Evolutionary conservation across 2,888 invertebrate genomes (phyloP), one percentile per base, ranked within the genome.

Genomic region (Epsilonema sp.): DNA sequence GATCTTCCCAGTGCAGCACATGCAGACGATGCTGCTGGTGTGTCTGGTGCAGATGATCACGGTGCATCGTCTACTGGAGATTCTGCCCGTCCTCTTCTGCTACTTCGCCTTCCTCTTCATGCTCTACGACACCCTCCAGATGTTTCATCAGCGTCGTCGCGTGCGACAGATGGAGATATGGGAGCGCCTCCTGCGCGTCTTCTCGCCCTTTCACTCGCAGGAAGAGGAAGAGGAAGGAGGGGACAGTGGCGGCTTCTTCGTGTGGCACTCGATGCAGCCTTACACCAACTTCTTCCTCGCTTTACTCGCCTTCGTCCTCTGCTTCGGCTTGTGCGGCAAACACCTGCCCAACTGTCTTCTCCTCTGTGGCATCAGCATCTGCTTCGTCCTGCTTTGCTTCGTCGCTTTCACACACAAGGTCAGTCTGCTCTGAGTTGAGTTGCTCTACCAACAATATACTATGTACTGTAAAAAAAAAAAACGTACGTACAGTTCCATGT

Each of bases 31-130:
- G 24, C 48, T 58, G 2, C 45, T 58, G 26, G 54, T 58, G 19
- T 58, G 58, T 47, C 42, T 58, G 5, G 58, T 60, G 31, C 58
- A 58, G 46, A 53, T 58, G 36, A 53, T 58, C 22, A 56, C 54
- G 58, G 55, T n/a, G 36, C 31, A 40, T 13, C n/a, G 20, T 19
- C 20, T 19, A n/a, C 39, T 58, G n/a, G 38, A 36, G n/a, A 23
- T 52, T 1, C 38, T 57, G 1, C 59, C 58, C 2, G 46, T 60
- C 19, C 16, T 57, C 23, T 42, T 47, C 11, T 48, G 51, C 36
- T 58, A 59, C 48, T 37, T 50, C 26, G 49, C 56, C 5, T 58
- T 60, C 48, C 31, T 52, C 38, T 23, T 48, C 36, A 58, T 58
- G 58, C 49, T 54, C 36, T 60, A 54, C 49, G 55, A 49, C 37